These are phyloP conservation scores for Leptinotarsa tumamoca DNA, from an alignment of 2,888 invertebrate genomes.

Conservation along the genomic window DNA sequence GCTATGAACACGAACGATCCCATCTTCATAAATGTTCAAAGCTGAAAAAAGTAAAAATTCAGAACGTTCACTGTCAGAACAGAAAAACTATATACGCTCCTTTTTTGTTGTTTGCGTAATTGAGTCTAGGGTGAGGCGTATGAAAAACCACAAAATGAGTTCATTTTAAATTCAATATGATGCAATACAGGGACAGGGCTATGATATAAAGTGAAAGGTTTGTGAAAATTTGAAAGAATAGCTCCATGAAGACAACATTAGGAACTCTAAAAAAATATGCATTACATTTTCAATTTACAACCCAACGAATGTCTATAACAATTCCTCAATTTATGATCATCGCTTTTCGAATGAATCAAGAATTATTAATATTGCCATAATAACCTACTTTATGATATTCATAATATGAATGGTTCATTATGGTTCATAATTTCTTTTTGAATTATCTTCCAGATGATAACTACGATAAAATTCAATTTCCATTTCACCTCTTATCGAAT, in stretches of 20 bases:
- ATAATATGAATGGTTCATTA: no score
- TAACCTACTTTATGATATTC: no score
- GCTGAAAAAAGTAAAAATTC: conserved; percentile 25
- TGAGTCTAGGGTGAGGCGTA: background rate
- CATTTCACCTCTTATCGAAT: conserved; percentile 1
- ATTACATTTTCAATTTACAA: no score
- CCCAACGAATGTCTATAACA: no score
- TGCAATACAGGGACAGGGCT: background rate
- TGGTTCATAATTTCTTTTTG: background rate
- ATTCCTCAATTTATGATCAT: no score
- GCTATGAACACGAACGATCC: background rate
- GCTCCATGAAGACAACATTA: no score
- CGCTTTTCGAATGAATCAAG: no score
- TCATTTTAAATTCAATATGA: no score
- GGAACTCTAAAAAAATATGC: no score
- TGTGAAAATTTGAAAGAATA: no score
- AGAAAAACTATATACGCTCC: background rate
- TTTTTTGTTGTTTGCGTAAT: background rate
- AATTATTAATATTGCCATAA: no score
- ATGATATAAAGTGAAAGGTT: no score
- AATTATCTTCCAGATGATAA: background rate
- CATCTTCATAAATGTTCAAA: conserved; percentile 25
- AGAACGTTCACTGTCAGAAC: background rate
- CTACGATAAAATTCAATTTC: background rate
- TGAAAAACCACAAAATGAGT: background rate